Evolutionary conservation across 2,113 vertebrate species (phyloP).

Genomic region (Bubalus kerabau): DNA sequence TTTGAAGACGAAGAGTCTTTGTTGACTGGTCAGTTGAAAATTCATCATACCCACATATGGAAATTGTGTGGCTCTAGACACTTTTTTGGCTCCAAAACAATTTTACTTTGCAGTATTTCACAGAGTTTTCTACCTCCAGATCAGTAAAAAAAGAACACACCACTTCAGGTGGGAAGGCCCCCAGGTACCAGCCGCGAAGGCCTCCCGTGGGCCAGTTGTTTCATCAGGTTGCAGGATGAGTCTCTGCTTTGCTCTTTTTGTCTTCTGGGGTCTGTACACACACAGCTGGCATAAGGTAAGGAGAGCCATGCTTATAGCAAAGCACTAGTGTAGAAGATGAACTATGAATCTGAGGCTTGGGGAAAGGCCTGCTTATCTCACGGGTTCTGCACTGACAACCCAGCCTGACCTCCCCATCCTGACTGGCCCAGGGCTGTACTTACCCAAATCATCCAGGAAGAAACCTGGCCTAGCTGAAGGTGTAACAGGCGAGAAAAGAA

Average conservation of each 20-base stretch:
- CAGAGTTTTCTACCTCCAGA: neutral
- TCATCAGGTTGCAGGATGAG: no score
- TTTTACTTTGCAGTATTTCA: neutral
- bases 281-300: neutral
- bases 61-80: constrained; percentile 25
- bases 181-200: neutral
- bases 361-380: neutral
- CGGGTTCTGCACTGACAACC: accelerated
- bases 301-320: neutral
- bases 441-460: neutral
- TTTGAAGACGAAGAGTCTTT: constrained; percentile 62
- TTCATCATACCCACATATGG: constrained; percentile 20
- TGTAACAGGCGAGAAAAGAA: neutral
- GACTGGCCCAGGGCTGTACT: neutral
- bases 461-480: neutral
- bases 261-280: neutral
- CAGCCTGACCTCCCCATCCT: neutral
- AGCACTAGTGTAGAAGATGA: neutral
- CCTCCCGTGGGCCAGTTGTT: neutral
- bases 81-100: constrained; percentile 43
- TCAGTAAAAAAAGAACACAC: neutral
- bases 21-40: constrained; percentile 57
- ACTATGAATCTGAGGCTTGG: no score
- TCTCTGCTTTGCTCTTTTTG: neutral
- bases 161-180: neutral